These are phyloP conservation scores for Pseudomyrmex pallidus DNA, from an alignment of 1,140 invertebrate genomes.

Conservation along the genomic window DNA sequence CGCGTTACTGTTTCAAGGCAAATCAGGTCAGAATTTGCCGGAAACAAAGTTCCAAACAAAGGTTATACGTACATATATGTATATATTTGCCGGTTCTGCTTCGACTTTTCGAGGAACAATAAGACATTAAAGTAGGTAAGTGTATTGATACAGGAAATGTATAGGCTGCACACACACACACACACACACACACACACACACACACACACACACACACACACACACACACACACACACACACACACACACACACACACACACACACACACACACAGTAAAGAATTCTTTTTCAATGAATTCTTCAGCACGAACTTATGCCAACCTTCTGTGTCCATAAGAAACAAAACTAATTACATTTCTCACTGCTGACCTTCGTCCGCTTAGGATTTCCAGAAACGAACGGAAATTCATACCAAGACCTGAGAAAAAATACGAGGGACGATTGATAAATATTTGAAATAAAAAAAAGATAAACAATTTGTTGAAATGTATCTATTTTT, in stretches of 20 bases:
- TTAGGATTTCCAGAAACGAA: constrained; percentile 31
- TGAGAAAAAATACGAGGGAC: too few species aligned
- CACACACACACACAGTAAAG: constrained; percentile 57
- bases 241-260: too few species aligned
- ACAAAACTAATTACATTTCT: constrained; percentile 69
- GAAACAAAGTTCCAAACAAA: constrained; percentile 18
- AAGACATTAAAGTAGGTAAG: constrained; percentile 1
- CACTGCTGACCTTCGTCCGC: constrained; percentile 66
- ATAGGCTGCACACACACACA: background rate
- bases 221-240: too few species aligned
- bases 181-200: too few species aligned
- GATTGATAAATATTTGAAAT: too few species aligned
- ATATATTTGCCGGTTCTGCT: constrained; percentile 31
- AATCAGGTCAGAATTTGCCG: background rate
- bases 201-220: too few species aligned
- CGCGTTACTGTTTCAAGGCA: constrained; percentile 14
- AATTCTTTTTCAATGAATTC: constrained; percentile 53
- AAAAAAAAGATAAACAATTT: too few species aligned
- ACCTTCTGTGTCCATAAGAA: constrained; percentile 49
- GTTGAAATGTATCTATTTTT: too few species aligned
- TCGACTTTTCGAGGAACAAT: constrained; percentile 1
- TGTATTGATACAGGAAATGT: too few species aligned
- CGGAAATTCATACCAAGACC: background rate
- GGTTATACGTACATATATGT: constrained; percentile 15
- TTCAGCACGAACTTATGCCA: constrained; percentile 15